phyloP scores from a whole-genome alignment of 2,797 vertebrate species.

The Crenichthys baileyi region DNA sequence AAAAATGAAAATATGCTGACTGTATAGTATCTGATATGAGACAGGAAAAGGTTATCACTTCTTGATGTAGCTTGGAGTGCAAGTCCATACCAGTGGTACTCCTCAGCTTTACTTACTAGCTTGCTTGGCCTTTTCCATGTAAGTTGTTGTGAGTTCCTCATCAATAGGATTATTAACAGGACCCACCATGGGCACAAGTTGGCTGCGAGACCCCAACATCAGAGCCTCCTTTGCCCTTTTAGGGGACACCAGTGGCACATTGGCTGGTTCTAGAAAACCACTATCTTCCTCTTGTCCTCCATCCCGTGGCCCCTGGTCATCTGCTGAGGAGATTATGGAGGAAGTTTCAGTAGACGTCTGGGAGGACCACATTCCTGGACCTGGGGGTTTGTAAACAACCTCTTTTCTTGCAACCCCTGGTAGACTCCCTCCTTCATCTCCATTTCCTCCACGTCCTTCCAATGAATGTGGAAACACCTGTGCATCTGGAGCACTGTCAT shows the following conservation, averaged over 20 bases:
- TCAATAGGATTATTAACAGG: constrained; percentile 91
- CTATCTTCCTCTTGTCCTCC: constrained; percentile 79
- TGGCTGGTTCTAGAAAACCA: constrained; percentile 78
- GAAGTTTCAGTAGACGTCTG: constrained; percentile 85
- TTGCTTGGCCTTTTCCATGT: constrained; percentile 95
- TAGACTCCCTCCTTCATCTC: constrained; percentile 45
- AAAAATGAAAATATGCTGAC: neutral
- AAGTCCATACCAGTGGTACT: neutral
- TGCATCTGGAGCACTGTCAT: constrained; percentile 90
- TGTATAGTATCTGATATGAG: neutral
- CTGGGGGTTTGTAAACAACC: constrained; percentile 80
- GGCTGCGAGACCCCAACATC: constrained; percentile 86
- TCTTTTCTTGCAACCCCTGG: constrained; percentile 83
- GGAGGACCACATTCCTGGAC: constrained; percentile 78
- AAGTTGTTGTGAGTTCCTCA: constrained; percentile 94
- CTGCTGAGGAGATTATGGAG: constrained; percentile 81
- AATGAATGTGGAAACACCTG: constrained; percentile 59
- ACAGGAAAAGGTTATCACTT: neutral
- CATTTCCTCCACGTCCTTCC: constrained; percentile 55
- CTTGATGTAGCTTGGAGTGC: constrained; percentile 1
- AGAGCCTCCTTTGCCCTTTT: constrained; percentile 84
- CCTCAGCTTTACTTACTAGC: constrained; percentile 90
- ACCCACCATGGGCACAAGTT: constrained; percentile 97
- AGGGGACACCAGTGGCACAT: constrained; percentile 81
- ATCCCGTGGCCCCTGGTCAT: constrained; percentile 81